phyloP scores from a whole-genome alignment of 1,140 invertebrate species.

The Dryas iulia region DNA sequence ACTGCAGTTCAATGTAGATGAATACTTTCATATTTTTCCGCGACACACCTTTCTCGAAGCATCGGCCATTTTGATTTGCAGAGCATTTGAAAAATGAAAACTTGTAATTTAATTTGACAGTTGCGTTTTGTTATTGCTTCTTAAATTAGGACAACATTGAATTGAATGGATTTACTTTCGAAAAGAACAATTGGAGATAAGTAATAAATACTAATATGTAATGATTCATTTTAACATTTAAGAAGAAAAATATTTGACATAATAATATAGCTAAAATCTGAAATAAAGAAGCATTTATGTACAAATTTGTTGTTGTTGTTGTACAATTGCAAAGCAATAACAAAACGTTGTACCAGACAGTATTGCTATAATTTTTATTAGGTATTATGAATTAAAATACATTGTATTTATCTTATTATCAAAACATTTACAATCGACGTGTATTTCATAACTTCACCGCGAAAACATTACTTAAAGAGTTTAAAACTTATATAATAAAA shows the following conservation, averaged over 20 bases:
- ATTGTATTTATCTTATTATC: neutral
- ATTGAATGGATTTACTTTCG: too few species aligned
- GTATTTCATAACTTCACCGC: neutral
- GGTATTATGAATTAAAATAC: neutral
- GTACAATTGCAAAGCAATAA: neutral
- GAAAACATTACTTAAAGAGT: neutral
- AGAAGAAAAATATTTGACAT: neutral
- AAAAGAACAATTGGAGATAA: too few species aligned
- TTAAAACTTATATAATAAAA: neutral
- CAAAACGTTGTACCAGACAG: neutral
- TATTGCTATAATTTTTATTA: neutral
- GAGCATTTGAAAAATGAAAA: constrained; percentile 1
- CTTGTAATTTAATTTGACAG: constrained; percentile 20
- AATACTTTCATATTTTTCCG: constrained; percentile 56
- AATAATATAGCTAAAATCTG: neutral
- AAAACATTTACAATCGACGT: neutral
- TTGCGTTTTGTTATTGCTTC: constrained; percentile 8
- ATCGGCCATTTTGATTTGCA: constrained; percentile 74
- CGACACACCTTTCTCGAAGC: constrained; percentile 72
- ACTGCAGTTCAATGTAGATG: constrained; percentile 69
- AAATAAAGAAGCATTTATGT: neutral
- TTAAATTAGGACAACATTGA: too few species aligned
- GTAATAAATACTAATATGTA: too few species aligned
- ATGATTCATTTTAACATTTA: neutral
- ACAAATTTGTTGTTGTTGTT: too few species aligned